Evolutionary conservation across 1,140 invertebrate genomes (phyloP).

Genomic region (Lycorma delicatula): DNA sequence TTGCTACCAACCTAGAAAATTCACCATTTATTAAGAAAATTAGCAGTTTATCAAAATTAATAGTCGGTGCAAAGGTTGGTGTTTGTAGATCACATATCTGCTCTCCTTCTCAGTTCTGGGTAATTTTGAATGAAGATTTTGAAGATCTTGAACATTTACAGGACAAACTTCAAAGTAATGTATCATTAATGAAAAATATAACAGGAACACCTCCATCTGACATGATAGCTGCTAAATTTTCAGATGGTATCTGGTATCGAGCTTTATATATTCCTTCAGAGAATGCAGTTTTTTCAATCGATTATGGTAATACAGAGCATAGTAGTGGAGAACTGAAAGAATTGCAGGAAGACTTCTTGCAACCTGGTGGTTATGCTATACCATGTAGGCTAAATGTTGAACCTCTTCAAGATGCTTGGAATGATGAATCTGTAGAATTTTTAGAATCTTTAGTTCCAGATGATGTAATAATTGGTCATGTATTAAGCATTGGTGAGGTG

Average conservation of each 20-base stretch:
- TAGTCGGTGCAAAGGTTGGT: background rate
- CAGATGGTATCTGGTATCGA: background rate
- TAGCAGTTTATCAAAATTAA: background rate
- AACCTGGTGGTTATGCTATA: background rate
- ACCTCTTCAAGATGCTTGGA: background rate
- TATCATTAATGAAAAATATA: background rate
- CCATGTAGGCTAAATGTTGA: background rate
- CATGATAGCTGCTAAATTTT: background rate
- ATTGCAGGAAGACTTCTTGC: background rate
- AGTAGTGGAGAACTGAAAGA: background rate
- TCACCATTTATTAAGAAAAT: background rate
- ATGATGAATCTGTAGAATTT: background rate
- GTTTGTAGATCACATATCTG: background rate
- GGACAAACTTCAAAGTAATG: background rate
- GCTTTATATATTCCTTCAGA: background rate
- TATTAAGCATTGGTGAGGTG: background rate
- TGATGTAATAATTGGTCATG: background rate
- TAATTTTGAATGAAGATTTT: background rate
- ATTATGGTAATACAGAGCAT: background rate
- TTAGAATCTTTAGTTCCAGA: background rate
- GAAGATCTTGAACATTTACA: background rate
- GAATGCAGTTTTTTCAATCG: background rate
- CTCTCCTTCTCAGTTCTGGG: slow-evolving; percentile 2
- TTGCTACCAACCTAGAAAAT: background rate
- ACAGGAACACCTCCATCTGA: background rate